Evolutionary conservation across 2,888 invertebrate species (phyloP), one percentile per base, ranked within the genome.

Genomic region (Eupithecia abbreviata): DNA sequence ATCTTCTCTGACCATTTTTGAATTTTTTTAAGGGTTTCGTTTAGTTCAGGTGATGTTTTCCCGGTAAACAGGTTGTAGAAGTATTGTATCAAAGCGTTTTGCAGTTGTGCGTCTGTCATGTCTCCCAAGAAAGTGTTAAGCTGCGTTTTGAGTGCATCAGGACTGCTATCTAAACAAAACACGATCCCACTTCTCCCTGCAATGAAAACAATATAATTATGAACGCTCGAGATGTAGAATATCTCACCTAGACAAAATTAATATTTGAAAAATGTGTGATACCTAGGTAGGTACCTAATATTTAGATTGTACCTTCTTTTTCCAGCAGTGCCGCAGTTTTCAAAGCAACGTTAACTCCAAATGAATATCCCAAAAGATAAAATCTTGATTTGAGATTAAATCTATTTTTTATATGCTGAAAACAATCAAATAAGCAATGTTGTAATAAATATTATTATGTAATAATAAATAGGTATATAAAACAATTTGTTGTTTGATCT

Each of bases 131-230:
- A 84, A 9, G 86, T 82, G 30, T 85, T 78, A 3, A 88, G 78
- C 69, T 87, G 87, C 1, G 76, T 74, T 51, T 81, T 81, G 49
- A 89, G 77, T 13, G 83, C 84, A 72, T 86, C 88, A 41, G 89
- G 89, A 78, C 89, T 88, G 74, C 87, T 87, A 76, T 88, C 88
- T 77, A 89, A 79, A 73, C 88, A 89, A 71, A 82, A 87, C 0
- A 89, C 85, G 12, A 83, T 74, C 10, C 89, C 89, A 2, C 13
- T 73, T 67, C 30, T 70, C 41, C 71, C 71, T 71, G 51, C 2
- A 42, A 49, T 3, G 5, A 13, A 49, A 49, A 49, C 13, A 49
- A 4, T 12, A 13, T 49, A 47, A 47, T 47, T 5, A 47, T 12
- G 49, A 13, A 1, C 13, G 49, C 12, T 12, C 12, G 49, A 49